Percentiles rank a stretch among this genome's conserved stretches.
Evolutionary conservation across 2,113 vertebrate genomes (phyloP).

Genomic region (Tyto alba): DNA sequence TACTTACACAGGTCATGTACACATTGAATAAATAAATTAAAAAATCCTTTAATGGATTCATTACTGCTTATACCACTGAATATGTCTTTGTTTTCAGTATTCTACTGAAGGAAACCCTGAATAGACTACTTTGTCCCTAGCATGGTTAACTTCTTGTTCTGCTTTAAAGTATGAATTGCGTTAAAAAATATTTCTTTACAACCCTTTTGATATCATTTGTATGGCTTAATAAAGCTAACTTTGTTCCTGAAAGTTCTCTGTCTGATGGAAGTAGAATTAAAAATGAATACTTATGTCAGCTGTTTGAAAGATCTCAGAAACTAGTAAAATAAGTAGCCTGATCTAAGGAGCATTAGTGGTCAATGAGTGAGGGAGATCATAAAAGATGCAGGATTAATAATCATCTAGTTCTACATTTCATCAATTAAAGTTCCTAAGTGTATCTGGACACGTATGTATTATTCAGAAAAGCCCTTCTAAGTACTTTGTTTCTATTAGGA

Average conservation of each 20-base stretch:
- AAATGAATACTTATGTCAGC: not conserved
- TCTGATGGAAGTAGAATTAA: not conserved
- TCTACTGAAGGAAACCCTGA: not conserved
- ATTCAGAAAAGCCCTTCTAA: not conserved
- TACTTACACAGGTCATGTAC: not conserved
- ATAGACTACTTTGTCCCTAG: not conserved
- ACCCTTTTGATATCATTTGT: not conserved
- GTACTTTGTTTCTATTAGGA: not conserved
- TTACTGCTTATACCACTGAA: not conserved
- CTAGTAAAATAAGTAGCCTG: not conserved
- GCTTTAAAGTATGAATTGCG: not conserved
- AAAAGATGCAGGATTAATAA: not conserved
- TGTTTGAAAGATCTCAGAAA: not conserved
- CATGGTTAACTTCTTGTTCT: not conserved
- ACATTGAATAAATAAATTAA: not conserved
- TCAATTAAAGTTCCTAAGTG: not conserved
- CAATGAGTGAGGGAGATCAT: not conserved
- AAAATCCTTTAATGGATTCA: not conserved
- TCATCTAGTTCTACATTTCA: not conserved
- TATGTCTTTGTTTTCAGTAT: not conserved
- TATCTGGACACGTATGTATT: not conserved
- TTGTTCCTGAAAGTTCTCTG: not conserved
- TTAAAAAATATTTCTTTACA: not conserved
- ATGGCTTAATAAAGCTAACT: not conserved
- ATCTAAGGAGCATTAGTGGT: not conserved